Percentiles rank a stretch among this genome's conserved stretches.
Conservation (phyloP, 30 jellyfish, hydroid and myxozoan genomes). For the Aurelia coerulea region DNA sequence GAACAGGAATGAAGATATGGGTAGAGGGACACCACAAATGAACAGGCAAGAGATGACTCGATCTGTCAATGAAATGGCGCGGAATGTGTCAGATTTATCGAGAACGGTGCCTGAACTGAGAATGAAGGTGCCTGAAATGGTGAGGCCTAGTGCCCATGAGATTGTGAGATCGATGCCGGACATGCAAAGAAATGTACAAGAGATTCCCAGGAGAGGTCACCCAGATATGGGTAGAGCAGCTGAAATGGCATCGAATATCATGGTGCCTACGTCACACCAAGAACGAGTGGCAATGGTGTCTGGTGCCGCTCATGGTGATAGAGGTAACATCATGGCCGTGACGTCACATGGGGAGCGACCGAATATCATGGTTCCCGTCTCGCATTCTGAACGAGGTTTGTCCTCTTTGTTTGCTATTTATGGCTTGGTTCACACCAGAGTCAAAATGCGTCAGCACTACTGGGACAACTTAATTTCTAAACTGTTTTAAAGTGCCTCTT, state of each 20-base stretch:
- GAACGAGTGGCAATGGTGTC: constrained; percentile 61
- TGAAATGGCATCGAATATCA: constrained; percentile 54
- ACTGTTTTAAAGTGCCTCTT: no score
- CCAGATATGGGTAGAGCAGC: constrained; percentile 45
- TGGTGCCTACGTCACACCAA: constrained; percentile 62
- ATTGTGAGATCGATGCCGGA: constrained; percentile 40
- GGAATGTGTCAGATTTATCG: constrained; percentile 1
- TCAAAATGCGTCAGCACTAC: no score
- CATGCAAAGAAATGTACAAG: constrained; percentile 45
- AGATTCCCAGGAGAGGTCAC: constrained; percentile 50
- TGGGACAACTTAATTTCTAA: no score
- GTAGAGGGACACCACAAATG: constrained; percentile 43
- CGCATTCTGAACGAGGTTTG: constrained; percentile 70
- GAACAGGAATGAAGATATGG: constrained; percentile 37
- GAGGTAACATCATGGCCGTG: constrained; percentile 54
- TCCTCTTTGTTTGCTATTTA: no score
- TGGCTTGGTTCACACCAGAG: no score
- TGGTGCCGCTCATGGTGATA: constrained; percentile 44
- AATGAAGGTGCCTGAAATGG: constrained; percentile 58
- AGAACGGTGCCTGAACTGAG: constrained; percentile 49
- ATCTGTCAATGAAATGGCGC: constrained; percentile 33
- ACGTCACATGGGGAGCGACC: constrained; percentile 61
- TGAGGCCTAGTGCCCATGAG: constrained; percentile 30
- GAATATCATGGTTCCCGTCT: constrained; percentile 47
- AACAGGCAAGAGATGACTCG: constrained; percentile 52